phyloP scores from a whole-genome alignment of 2,888 invertebrate genomes.

The Plebejus melissa region DNA sequence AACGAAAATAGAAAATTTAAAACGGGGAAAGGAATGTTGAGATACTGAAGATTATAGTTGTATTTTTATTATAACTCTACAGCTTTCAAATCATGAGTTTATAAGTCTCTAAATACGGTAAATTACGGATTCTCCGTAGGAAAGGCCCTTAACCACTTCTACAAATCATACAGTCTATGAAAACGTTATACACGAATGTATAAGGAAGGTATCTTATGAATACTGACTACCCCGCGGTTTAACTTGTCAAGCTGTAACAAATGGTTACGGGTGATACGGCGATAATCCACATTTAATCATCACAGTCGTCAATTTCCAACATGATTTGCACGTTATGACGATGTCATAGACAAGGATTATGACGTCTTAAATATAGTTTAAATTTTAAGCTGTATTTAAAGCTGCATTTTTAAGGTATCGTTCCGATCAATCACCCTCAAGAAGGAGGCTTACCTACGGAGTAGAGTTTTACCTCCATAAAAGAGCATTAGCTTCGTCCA shows the following conservation, averaged over 20 bases:
- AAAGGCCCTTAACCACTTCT: neutral
- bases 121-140: too few species aligned
- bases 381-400: neutral
- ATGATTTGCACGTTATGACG: slow-evolving; percentile 39
- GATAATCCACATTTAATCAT: slow-evolving; percentile 60
- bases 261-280: slow-evolving; percentile 49
- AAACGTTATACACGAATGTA: slow-evolving; percentile 55
- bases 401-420: too few species aligned
- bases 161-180: slow-evolving; percentile 25
- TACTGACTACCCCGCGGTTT: slow-evolving; percentile 67
- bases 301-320: slow-evolving; percentile 42
- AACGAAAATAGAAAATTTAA: too few species aligned
- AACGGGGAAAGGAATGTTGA: too few species aligned
- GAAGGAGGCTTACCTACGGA: too few species aligned
- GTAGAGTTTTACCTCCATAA: too few species aligned
- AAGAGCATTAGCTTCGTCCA: too few species aligned
- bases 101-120: too few species aligned
- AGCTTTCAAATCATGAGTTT: too few species aligned
- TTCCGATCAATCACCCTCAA: too few species aligned
- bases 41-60: too few species aligned
- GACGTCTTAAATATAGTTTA: neutral
- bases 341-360: slow-evolving; percentile 28
- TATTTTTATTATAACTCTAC: too few species aligned
- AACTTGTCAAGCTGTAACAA: slow-evolving; percentile 68
- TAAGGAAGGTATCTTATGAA: slow-evolving; percentile 68